phyloP scores from a whole-genome alignment of 2,888 invertebrate genomes.

The Unio pictorum region DNA sequence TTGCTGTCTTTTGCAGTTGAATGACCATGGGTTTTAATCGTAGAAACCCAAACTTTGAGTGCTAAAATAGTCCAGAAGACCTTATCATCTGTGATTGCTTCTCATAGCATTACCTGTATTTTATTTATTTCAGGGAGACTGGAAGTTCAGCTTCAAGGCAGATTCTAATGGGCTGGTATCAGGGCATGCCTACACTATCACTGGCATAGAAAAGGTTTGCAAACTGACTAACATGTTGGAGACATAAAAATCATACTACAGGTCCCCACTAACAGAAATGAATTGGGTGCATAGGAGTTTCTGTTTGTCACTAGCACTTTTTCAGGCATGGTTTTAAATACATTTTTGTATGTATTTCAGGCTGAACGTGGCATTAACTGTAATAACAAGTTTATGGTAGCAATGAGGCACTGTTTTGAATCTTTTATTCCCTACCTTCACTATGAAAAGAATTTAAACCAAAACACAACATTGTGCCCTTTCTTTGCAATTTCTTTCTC shows the following conservation, averaged over 20 bases:
- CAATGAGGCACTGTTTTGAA: too few relatives aligned
- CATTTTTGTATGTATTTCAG: too few relatives aligned
- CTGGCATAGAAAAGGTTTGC: constrained; percentile 68
- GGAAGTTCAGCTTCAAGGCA: constrained; percentile 65
- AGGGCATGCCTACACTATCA: constrained; percentile 74
- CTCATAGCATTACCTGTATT: neutral
- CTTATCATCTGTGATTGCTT: neutral
- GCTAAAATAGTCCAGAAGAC: neutral
- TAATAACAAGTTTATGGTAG: too few relatives aligned
- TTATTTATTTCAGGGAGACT: constrained; percentile 62
- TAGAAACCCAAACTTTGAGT: neutral
- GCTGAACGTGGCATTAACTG: too few relatives aligned
- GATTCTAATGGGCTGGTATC: constrained; percentile 72
- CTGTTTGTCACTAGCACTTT: too few relatives aligned
- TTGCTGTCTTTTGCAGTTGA: neutral
- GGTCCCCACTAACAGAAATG: too few relatives aligned
- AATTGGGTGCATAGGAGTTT: too few relatives aligned
- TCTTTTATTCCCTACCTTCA: too few relatives aligned
- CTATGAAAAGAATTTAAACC: too few relatives aligned
- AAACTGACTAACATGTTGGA: constrained; percentile 3
- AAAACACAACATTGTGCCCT: too few relatives aligned
- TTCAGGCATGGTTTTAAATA: too few relatives aligned
- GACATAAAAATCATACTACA: neutral
- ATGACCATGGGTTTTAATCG: neutral
- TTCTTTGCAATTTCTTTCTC: too few relatives aligned